These are phyloP conservation scores for Alectura lathami DNA, from an alignment of 2,113 vertebrate species.

Conservation along the genomic window DNA sequence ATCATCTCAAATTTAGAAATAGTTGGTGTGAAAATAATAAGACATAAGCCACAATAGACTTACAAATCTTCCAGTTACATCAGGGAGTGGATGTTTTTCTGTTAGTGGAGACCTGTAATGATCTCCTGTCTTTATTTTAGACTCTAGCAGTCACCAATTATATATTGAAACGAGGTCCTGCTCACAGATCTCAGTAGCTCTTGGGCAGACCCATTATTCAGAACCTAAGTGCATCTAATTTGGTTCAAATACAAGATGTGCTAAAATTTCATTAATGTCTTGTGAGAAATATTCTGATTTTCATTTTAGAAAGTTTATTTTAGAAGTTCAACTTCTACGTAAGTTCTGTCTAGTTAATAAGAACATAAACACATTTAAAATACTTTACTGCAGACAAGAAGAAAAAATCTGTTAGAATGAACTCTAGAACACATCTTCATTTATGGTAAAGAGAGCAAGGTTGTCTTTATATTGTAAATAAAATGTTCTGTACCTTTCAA, in stretches of 20 bases:
- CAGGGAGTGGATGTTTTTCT: neutral
- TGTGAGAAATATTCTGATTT: neutral
- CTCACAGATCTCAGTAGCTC: neutral
- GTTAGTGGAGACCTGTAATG: neutral
- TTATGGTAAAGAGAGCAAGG: neutral
- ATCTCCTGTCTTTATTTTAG: neutral
- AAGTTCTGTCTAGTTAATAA: neutral
- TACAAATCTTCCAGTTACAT: conserved; percentile 31
- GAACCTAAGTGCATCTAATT: neutral
- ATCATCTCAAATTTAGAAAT: conserved; percentile 60
- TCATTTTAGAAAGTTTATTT: neutral
- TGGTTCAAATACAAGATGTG: neutral
- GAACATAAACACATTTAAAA: neutral
- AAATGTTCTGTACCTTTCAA: neutral
- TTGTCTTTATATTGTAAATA: neutral
- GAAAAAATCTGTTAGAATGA: neutral
- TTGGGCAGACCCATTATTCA: neutral
- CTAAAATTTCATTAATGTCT: neutral
- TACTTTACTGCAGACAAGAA: neutral
- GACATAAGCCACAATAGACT: conserved; percentile 17
- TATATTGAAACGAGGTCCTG: neutral
- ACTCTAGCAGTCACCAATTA: neutral
- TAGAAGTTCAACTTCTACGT: neutral
- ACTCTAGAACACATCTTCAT: neutral
- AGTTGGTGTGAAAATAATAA: conserved; percentile 49